A percentile compares a stretch with the other conserved stretches of the same genome.
These are phyloP conservation scores for Melanogrammus aeglefinus DNA, from an alignment of 2,797 vertebrate species.

Conservation along the genomic window DNA sequence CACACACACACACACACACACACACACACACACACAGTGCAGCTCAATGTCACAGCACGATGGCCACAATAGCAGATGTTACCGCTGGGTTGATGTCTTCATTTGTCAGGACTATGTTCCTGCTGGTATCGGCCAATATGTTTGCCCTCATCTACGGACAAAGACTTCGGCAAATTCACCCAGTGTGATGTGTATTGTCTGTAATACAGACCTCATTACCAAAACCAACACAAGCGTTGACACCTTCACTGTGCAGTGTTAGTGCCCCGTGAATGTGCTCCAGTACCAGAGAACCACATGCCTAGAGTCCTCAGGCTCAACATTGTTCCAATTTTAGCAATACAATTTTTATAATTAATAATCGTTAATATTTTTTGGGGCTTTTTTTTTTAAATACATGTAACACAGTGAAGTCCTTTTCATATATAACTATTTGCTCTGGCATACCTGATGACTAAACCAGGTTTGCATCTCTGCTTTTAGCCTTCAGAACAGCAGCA, in stretches of 20 bases:
- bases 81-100: constrained; percentile 76
- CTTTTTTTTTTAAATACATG: no score
- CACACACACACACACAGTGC: constrained; percentile 52
- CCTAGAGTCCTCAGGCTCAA: neutral
- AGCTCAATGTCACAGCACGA: constrained; percentile 71
- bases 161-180: constrained; percentile 64
- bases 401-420: neutral
- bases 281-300: neutral
- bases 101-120: constrained; percentile 74
- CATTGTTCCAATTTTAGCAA: neutral
- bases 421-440: neutral
- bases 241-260: neutral
- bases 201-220: constrained; percentile 24
- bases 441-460: constrained; percentile 7
- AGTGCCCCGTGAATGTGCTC: neutral
- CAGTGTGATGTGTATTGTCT: constrained; percentile 46
- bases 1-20: neutral
- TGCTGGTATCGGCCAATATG: constrained; percentile 63
- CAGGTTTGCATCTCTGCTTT: neutral
- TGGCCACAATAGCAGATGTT: constrained; percentile 77
- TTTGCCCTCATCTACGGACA: constrained; percentile 63
- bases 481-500: neutral
- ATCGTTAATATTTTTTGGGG: neutral
- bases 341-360: neutral
- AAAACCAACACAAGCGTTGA: neutral